phyloP scores from a whole-genome alignment of 2,113 vertebrate species.

The Cavia aperea region DNA sequence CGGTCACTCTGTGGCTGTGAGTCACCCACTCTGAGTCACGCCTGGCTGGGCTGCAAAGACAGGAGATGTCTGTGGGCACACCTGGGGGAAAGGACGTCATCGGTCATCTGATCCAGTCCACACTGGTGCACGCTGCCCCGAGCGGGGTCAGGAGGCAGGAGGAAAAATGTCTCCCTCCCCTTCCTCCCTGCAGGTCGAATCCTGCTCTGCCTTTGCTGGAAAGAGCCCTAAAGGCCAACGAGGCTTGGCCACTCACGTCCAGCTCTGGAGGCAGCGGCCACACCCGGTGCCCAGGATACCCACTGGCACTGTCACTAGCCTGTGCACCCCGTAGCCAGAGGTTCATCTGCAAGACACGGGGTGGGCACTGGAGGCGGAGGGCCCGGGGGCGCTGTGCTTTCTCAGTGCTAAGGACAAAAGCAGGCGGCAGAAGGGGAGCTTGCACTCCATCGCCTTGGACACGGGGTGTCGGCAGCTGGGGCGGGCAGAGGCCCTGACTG shows the following conservation, averaged over 20 bases:
- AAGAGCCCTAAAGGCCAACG: background rate
- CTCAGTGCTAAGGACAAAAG: background rate
- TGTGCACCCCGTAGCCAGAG: background rate
- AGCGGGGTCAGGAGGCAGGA: background rate
- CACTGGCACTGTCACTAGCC: rapidly evolving
- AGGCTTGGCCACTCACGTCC: background rate
- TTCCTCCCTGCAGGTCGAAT: background rate
- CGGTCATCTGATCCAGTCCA: rapidly evolving
- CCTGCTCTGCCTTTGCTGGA: background rate
- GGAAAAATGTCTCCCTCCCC: background rate
- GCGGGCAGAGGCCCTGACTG: background rate
- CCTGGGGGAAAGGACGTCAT: background rate
- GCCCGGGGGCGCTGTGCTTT: background rate
- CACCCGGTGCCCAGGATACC: background rate
- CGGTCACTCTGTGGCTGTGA: constrained; percentile 46
- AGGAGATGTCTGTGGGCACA: background rate
- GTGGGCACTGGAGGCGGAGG: background rate
- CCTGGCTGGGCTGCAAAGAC: background rate
- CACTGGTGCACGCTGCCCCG: background rate
- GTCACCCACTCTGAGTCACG: constrained; percentile 62
- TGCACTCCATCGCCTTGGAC: background rate
- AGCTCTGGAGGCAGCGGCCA: background rate
- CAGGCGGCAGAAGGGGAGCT: background rate
- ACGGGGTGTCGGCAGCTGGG: no score
- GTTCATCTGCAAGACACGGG: no score